Evolutionary conservation across 2,888 invertebrate genomes (phyloP).

Genomic region (Drosophila infuscata): DNA sequence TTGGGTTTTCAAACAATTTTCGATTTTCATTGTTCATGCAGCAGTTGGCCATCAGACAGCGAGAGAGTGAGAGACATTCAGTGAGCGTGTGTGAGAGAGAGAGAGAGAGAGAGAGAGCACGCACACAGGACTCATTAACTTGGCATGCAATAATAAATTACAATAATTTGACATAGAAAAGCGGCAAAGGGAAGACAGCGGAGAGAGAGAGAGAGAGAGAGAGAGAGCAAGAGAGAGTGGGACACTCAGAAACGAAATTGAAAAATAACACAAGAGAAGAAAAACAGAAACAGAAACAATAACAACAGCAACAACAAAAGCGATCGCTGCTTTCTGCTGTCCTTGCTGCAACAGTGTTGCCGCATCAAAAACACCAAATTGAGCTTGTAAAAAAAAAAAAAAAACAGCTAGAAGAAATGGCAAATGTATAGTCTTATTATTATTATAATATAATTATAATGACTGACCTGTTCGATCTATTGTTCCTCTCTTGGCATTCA

Average conservation of each 20-base stretch:
- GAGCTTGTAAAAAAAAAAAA: background rate
- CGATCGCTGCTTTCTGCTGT: conserved; percentile 24
- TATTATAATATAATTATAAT: background rate
- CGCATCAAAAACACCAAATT: background rate
- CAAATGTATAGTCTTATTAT: background rate
- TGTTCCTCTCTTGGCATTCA: background rate
- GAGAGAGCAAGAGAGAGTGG: conserved; percentile 17
- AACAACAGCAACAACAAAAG: background rate
- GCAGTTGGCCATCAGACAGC: conserved; percentile 17
- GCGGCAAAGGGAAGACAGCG: conserved; percentile 11
- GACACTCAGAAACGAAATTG: conserved; percentile 2
- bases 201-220: conserved; percentile 25
- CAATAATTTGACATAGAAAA: conserved; percentile 68
- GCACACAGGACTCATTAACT: conserved; percentile 68
- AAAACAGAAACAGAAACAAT: conserved; percentile 8
- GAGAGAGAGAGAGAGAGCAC: conserved; percentile 5
- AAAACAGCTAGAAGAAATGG: background rate
- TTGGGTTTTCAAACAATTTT: conserved; percentile 39
- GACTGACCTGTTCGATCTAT: background rate
- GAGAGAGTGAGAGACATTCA: too few relatives aligned
- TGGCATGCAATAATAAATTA: conserved; percentile 78
- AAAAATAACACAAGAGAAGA: conserved; percentile 14
- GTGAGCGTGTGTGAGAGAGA: background rate
- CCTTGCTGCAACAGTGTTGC: conserved; percentile 1
- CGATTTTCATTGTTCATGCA: conserved; percentile 42